Base-by-base conservation (phyloP, 2,113 vertebrate species). In the Melanocharis versteri region DNA sequence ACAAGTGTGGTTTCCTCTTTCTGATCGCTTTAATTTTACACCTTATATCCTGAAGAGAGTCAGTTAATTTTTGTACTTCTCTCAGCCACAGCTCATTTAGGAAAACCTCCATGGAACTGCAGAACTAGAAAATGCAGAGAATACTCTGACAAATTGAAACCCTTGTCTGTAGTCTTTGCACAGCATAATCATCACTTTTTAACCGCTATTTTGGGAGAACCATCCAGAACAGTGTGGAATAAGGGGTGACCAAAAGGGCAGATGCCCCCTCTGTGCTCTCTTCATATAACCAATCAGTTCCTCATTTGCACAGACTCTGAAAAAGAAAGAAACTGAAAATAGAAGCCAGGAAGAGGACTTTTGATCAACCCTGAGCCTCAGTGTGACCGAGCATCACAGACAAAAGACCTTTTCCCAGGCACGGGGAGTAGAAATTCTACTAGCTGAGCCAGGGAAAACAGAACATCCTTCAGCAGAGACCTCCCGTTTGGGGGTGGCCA, bases 11-110 rank as follows among this genome's bases (percentile, higher is more conserved):
- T 51, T 94, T 97, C 92, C 76, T 90, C 96, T 83, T 93, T 95
- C 82, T 95, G 82, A 93, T 93, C 1, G 14, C 95, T 97, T 94
- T 94, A 96, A 96, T 96, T 96, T 94, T 90, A 73, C 64, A 86
- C 86, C 83, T 94, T 94, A n/a, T 89, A 58, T 58, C 90, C 86
- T 86, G 89, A 96, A 92, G 90, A 94, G 94, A 90, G 58, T 47
- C 51, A 90, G 76, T 89, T 95, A 95, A 95, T 94, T 93, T 93
- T 91, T 93, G 51, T 70, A 93, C 92, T 97, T 86, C 71, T 62
- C 90, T 88, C 75, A 92, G 79, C 51, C 71, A 73, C 76, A 80
- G 90, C 90, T 94, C 85, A 89, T 93, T 96, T 90, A 97, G 79
- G 54, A 90, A 96, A 96, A 83, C 35, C 80, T 93, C 71, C 58